phyloP scores from a whole-genome alignment of 2,888 invertebrate genomes.

The Plusia festucae region DNA sequence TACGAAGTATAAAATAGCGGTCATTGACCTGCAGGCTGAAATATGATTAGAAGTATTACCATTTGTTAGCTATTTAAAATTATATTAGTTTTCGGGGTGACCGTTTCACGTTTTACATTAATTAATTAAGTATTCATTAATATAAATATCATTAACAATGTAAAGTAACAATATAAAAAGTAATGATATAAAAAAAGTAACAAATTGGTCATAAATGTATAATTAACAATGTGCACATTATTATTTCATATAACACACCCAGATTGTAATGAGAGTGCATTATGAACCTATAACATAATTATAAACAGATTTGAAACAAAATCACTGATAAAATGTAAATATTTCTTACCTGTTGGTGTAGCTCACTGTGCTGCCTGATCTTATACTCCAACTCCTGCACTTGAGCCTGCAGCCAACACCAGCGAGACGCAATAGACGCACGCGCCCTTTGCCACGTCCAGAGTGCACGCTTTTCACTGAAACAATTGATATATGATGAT shows the following conservation, averaged over 20 bases:
- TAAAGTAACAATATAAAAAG: too few relatives aligned
- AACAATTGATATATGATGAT: constrained; percentile 64
- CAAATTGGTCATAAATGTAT: too few relatives aligned
- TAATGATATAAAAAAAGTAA: too few relatives aligned
- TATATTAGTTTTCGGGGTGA: neutral
- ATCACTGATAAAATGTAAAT: neutral
- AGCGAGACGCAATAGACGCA: constrained; percentile 94
- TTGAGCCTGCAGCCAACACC: constrained; percentile 98
- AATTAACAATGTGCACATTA: too few relatives aligned
- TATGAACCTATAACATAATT: too few relatives aligned
- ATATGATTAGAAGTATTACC: constrained; percentile 23
- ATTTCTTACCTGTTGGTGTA: constrained; percentile 90
- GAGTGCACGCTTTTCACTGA: constrained; percentile 94
- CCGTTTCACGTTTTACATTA: too few relatives aligned
- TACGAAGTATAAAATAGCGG: constrained; percentile 14
- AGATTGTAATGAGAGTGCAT: too few relatives aligned
- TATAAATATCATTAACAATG: too few relatives aligned
- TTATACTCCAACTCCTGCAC: constrained; percentile 97
- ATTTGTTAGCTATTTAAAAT: constrained; percentile 8
- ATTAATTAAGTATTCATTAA: too few relatives aligned
- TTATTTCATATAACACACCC: too few relatives aligned
- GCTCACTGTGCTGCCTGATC: constrained; percentile 95
- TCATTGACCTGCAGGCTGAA: constrained; percentile 28
- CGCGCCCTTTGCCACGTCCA: constrained; percentile 95
- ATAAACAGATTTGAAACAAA: neutral